Base-by-base conservation (phyloP, 30 jellyfish, hydroid and myxozoan species). In the Sanderia malayensis region DNA sequence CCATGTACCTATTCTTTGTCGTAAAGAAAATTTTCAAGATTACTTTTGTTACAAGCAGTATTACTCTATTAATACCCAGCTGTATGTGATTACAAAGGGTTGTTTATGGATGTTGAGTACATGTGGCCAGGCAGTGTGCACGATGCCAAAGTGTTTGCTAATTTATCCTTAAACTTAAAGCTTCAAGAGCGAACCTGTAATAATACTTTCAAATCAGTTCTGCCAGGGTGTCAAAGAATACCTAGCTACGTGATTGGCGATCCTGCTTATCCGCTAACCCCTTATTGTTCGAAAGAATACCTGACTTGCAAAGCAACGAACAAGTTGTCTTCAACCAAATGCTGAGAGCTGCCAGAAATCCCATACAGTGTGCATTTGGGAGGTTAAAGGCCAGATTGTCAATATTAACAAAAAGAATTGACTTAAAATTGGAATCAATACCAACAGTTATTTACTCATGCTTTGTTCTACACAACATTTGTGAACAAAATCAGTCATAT, bases 211-310 rank as follows among this genome's bases (percentile, higher is more conserved):
- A n/a, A n/a, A n/a, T n/a, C n/a, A n/a, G n/a, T n/a, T n/a, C n/a
- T n/a, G n/a, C n/a, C n/a, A n/a, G n/a, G n/a, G n/a, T n/a, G n/a
- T n/a, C n/a, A n/a, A n/a, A n/a, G n/a, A n/a, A n/a, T 71, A 55
- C 87, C 87, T 41, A 71, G 30, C 34, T 82, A 70, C 55, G 20
- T 82, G 74, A 69, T 86, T 58, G 84, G 94, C 2, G 94, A 77
- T 61, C 94, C 89, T 6, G 96, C 94, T 34, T 77, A 86, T 46
- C 88, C 94, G 4, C 77, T 86, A 17, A 63, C 76, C 9, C 94
- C 94, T 19, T 28, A 64, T 63, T 86, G 94, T 67, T 44, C 44
- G 94, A 86, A 68, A 46, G 94, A 86, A 61, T 73, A n/a, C 66
- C 61, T 64, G 34, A 32, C 85, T 11, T 70, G 84, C 46, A 28